These are phyloP conservation scores for Gobiocypris rarus DNA, from an alignment of 2,113 vertebrate genomes.

Conservation along the genomic window DNA sequence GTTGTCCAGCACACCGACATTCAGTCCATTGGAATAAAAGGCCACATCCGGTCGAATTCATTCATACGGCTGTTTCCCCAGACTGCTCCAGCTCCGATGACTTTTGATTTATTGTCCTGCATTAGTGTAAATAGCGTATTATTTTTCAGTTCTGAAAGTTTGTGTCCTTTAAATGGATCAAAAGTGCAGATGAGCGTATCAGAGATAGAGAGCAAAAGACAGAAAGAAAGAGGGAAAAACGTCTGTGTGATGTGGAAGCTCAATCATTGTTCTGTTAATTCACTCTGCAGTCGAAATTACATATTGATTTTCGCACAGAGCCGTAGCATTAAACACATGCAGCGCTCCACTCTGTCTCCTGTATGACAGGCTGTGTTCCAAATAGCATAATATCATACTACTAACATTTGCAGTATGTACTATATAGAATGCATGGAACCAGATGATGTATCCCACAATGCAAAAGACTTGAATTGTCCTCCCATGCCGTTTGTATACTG, in stretches of 20 bases:
- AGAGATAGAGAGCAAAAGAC: background rate
- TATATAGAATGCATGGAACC: background rate
- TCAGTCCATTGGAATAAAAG: background rate
- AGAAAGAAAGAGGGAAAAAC: background rate
- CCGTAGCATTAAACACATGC: conserved; percentile 35
- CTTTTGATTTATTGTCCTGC: background rate
- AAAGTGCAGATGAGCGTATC: conserved; percentile 3
- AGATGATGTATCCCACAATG: background rate
- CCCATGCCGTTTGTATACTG: background rate
- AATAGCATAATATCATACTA: background rate
- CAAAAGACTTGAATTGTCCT: background rate
- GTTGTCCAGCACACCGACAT: background rate
- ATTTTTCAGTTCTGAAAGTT: conserved; percentile 22
- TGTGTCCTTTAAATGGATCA: conserved; percentile 21
- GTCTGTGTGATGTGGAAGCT: conserved; percentile 43
- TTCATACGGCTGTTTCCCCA: background rate
- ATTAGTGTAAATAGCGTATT: conserved; percentile 8
- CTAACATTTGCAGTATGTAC: background rate
- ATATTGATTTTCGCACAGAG: conserved; percentile 62
- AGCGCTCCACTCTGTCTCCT: conserved; percentile 25
- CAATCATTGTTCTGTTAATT: conserved; percentile 59
- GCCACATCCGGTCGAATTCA: background rate
- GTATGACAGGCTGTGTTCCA: background rate
- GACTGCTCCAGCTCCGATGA: background rate
- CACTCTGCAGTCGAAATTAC: conserved; percentile 64